Evolutionary conservation across 2,797 vertebrate genomes (phyloP).

Genomic region (Phataginus tetradactyla): DNA sequence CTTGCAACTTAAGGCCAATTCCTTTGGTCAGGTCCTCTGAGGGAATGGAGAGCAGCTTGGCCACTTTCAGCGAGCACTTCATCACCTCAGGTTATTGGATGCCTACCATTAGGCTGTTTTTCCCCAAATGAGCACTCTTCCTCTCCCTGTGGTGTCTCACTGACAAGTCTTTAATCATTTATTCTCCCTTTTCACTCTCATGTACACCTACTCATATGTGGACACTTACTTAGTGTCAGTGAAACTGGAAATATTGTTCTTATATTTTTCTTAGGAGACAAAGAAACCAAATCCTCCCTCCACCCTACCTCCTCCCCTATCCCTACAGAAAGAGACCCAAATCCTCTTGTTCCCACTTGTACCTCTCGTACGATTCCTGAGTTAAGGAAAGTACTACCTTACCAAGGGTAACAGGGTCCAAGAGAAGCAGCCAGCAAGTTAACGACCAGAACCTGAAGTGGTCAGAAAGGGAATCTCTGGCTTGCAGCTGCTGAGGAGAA

Average conservation of each 20-base stretch:
- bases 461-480: not conserved
- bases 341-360: not conserved
- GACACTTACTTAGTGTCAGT: conserved; percentile 4
- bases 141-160: not conserved
- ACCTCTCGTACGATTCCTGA: not conserved
- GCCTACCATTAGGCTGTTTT: not conserved
- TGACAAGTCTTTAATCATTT: not conserved
- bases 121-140: not conserved
- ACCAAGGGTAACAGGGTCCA: not conserved
- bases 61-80: not conserved
- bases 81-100: not conserved
- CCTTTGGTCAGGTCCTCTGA: conserved; percentile 27
- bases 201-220: not conserved
- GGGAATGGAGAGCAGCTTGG: conserved; percentile 2
- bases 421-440: not conserved
- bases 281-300: not conserved
- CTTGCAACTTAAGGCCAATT: not conserved
- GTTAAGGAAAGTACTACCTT: not conserved
- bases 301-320: not conserved
- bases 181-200: not conserved
- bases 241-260: conserved; percentile 1
- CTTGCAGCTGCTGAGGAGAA: not conserved
- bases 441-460: not conserved
- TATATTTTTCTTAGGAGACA: conserved; percentile 14
- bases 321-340: not conserved